A percentile compares a stretch with the other conserved stretches of the same genome.
phyloP scores from a whole-genome alignment of 2,797 vertebrate species.

The Arremon brunneinucha region DNA sequence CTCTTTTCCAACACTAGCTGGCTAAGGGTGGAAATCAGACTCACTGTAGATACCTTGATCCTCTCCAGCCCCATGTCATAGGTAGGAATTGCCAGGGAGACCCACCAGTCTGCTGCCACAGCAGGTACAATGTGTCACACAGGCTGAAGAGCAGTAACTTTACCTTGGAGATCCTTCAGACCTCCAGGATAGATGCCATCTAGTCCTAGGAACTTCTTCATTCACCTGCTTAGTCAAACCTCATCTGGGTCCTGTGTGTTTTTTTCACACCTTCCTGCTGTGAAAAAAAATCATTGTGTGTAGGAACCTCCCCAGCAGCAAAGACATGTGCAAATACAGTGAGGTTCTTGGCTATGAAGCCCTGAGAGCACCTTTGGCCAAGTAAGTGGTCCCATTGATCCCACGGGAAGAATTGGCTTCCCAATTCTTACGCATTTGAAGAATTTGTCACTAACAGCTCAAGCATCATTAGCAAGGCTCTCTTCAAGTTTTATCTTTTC shows the following conservation, averaged over 20 bases:
- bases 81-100: not conserved
- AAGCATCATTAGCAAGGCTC: not conserved
- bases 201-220: not conserved
- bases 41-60: too few species aligned
- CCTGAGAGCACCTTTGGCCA: not conserved
- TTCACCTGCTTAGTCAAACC: not conserved
- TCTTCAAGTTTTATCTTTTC: not conserved
- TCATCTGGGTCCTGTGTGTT: not conserved
- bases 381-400: not conserved
- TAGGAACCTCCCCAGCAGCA: not conserved
- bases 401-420: not conserved
- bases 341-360: not conserved
- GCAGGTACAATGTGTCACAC: not conserved
- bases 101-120: not conserved
- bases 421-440: not conserved
- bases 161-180: not conserved
- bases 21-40: not conserved
- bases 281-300: not conserved
- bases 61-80: not conserved
- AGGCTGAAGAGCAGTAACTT: not conserved
- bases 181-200: not conserved
- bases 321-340: not conserved
- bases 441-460: not conserved
- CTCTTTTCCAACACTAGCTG: not conserved
- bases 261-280: not conserved